A percentile compares a stretch with the other conserved stretches of the same genome.
Evolutionary conservation across 2,797 vertebrate species (phyloP).

Genomic region (Neolamprologus multifasciatus): DNA sequence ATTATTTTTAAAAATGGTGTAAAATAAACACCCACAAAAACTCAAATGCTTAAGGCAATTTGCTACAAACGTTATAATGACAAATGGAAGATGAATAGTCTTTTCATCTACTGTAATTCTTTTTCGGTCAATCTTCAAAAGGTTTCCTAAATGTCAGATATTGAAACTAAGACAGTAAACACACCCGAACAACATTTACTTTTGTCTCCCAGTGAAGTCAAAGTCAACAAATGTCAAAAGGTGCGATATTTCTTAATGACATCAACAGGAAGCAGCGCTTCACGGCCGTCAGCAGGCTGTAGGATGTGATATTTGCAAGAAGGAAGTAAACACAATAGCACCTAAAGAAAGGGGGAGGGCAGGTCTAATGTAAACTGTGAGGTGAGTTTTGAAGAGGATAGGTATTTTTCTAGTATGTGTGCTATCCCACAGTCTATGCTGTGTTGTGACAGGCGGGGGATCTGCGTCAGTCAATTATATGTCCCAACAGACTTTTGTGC

Average conservation of each 20-base stretch:
- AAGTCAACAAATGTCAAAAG: slow-evolving; percentile 31
- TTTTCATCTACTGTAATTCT: neutral
- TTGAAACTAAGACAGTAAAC: neutral
- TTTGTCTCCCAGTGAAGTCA: slow-evolving; percentile 26
- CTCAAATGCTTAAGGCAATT: neutral
- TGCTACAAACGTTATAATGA: neutral
- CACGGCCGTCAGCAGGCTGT: slow-evolving; percentile 27
- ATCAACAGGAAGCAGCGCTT: slow-evolving; percentile 57
- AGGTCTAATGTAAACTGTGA: slow-evolving; percentile 42
- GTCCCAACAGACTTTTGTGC: slow-evolving; percentile 99
- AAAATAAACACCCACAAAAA: neutral
- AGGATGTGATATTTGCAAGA: slow-evolving; percentile 57
- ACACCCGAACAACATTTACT: slow-evolving; percentile 8
- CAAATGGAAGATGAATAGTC: neutral
- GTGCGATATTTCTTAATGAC: slow-evolving; percentile 51
- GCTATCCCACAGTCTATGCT: slow-evolving; percentile 39
- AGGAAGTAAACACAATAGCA: slow-evolving; percentile 60
- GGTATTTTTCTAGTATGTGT: slow-evolving; percentile 49
- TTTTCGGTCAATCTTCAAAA: neutral
- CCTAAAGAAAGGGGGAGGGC: slow-evolving; percentile 43
- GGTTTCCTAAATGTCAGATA: neutral
- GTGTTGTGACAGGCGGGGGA: slow-evolving; percentile 74
- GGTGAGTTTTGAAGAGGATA: slow-evolving; percentile 62
- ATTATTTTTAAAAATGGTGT: neutral
- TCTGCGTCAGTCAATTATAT: slow-evolving; percentile 99